Base-by-base conservation (phyloP, 2,113 vertebrate genomes). In the Chaetodon trifascialis region DNA sequence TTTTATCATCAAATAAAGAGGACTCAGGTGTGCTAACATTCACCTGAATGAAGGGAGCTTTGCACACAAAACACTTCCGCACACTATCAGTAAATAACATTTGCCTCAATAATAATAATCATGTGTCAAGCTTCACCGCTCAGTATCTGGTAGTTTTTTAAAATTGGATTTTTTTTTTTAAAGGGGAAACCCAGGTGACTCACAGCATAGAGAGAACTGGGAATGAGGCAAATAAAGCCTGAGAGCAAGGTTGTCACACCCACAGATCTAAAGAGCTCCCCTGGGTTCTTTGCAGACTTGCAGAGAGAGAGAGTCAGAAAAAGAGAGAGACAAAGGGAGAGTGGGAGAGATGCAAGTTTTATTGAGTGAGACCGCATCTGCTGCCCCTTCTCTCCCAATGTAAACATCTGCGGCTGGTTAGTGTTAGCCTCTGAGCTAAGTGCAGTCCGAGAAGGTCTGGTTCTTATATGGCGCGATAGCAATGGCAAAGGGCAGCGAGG, bases 1-100 rank as follows among this genome's bases (percentile, higher is more conserved):
- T 92, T 95, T 93, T 94, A 94, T 94, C 85, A 94, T 95, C 93
- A 73, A 94, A 94, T 94, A 93, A 96, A 91, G 91, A 94, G 93
- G 93, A 94, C 92, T 95, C 94, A 95, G 95, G 95, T 95, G 94
- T 95, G 93, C 91, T 95, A 95, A 96, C 95, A 86, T 85, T 85
- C 74, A 76, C 68, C 66, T 70, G 82, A 85, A 88, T 86, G 46
- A 85, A 85, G 72, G 79, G 60, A 90, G 84, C 86, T 85, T 90
- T 92, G 88, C 78, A 85, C 80, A 93, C 68, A 74, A 84, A 92
- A 86, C 82, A 84, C 91, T 85, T 88, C 80, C 38, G 49, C 40
- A 68, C 79, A 90, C 66, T 67, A 54, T 64, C 68, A 77, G 58
- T 73, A 64, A 86, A 86, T 80, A 75, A 77, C 65, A 51, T 76